These are phyloP conservation scores for Pandion haliaetus DNA, from an alignment of 2,113 vertebrate genomes.

Conservation along the genomic window DNA sequence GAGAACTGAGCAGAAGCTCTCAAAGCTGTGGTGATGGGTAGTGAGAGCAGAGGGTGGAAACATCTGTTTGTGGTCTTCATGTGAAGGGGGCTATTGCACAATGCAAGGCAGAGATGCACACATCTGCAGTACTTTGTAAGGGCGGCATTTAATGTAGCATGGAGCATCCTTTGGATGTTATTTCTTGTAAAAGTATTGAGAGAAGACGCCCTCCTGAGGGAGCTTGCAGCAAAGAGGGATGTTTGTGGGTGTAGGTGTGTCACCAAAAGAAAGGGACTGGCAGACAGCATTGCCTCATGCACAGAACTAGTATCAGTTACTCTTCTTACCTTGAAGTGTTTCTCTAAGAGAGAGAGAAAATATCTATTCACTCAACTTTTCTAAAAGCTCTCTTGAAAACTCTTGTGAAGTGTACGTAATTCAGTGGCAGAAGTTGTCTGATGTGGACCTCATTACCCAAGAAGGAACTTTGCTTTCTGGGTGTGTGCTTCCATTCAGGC, in stretches of 20 bases:
- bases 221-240: background rate
- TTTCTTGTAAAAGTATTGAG: background rate
- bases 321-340: background rate
- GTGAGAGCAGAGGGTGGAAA: fast-evolving
- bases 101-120: background rate
- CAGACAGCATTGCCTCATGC: background rate
- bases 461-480: background rate
- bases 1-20: background rate
- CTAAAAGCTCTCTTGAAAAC: background rate
- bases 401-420: background rate
- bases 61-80: background rate
- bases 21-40: background rate
- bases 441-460: background rate
- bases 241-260: background rate
- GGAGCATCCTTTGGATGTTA: fast-evolving
- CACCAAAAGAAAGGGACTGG: background rate
- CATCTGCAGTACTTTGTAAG: background rate
- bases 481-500: background rate
- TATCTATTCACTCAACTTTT: background rate
- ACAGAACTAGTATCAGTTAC: background rate
- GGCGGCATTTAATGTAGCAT: background rate
- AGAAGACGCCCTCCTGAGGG: background rate
- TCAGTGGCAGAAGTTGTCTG: background rate
- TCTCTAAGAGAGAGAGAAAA: background rate
- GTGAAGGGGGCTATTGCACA: background rate